These are phyloP conservation scores for Machaerirhynchus nigripectus DNA, from an alignment of 2,113 vertebrate genomes.

Conservation along the genomic window DNA sequence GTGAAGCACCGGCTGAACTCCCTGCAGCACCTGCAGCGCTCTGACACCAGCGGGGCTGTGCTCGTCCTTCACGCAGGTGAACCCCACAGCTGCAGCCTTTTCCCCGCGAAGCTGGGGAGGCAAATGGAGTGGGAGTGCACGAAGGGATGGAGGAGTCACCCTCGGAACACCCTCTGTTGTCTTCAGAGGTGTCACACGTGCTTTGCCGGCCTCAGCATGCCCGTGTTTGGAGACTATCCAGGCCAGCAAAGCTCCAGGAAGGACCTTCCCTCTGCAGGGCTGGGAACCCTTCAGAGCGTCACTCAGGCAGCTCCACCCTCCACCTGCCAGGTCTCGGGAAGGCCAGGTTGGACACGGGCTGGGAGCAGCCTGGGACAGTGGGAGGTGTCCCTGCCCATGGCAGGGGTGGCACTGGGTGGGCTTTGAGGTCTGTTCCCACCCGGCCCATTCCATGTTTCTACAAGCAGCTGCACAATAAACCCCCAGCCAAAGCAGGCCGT, in stretches of 20 bases:
- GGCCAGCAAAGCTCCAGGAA: not conserved
- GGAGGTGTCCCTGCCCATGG: not conserved
- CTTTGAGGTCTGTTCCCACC: not conserved
- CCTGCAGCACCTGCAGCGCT: not conserved
- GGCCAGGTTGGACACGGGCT: not conserved
- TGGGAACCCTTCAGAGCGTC: not conserved
- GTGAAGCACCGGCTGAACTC: not conserved
- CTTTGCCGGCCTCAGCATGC: not conserved
- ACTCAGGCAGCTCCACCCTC: not conserved
- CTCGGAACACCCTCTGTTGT: rapidly evolving
- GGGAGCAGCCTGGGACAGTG: not conserved
- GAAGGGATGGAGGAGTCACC: not conserved
- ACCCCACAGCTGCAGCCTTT: not conserved
- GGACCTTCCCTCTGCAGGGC: not conserved
- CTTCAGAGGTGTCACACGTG: not conserved
- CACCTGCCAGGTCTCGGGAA: rapidly evolving
- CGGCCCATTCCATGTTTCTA: not conserved
- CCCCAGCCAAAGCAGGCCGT: not conserved
- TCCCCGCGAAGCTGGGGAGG: rapidly evolving
- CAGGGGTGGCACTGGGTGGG: not conserved
- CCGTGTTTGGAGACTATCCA: not conserved
- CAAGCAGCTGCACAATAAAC: not conserved
- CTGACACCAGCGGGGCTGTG: not conserved
- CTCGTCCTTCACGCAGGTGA: not conserved
- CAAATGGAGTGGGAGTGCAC: not conserved